Conservation (phyloP, 2,113 vertebrate species). For the Neolamprologus caudopunctatus region DNA sequence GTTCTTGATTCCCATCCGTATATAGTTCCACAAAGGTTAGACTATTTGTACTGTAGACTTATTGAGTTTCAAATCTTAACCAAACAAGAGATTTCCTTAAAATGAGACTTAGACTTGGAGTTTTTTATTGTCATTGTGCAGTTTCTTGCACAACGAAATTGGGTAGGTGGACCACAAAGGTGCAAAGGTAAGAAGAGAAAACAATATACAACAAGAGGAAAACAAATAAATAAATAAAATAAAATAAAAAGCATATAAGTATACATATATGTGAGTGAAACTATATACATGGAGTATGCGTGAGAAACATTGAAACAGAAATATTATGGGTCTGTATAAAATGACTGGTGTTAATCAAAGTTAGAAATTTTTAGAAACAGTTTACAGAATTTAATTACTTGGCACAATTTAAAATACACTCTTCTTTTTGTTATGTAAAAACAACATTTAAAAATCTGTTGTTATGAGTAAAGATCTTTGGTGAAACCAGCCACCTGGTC, state of each 20-base stretch:
- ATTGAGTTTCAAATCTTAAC: background rate
- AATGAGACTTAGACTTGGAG: background rate
- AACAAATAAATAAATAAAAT: background rate
- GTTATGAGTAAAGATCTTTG: background rate
- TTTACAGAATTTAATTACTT: background rate
- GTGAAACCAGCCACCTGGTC: background rate
- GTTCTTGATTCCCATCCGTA: background rate
- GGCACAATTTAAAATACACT: background rate
- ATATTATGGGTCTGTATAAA: background rate
- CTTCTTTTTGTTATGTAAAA: background rate
- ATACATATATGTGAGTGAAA: background rate
- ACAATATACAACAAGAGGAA: background rate
- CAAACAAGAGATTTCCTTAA: background rate
- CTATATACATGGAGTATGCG: background rate
- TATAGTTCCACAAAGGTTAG: background rate
- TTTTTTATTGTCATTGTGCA: background rate
- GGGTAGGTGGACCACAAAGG: background rate
- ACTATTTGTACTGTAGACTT: background rate
- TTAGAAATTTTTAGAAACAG: background rate
- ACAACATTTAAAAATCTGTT: background rate
- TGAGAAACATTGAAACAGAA: background rate
- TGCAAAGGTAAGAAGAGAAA: background rate
- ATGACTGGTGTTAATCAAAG: background rate
- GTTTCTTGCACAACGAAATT: background rate
- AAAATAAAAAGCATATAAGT: background rate